Evolutionary conservation across 2,888 invertebrate genomes (phyloP).

Genomic region (Volucella inanis): DNA sequence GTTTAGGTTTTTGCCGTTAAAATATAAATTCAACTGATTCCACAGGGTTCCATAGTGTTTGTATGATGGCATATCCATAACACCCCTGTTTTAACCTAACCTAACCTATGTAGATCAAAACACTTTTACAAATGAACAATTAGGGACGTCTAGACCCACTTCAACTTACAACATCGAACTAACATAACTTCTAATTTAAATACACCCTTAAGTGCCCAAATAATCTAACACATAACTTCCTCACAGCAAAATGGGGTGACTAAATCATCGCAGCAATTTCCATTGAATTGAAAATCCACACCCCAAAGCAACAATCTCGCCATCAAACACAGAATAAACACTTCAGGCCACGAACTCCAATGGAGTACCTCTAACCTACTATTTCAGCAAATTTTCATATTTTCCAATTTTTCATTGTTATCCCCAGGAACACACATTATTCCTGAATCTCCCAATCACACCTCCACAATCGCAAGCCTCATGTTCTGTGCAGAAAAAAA

Average conservation of each 20-base stretch:
- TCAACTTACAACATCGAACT: no score
- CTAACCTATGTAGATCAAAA: no score
- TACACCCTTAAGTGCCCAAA: background rate
- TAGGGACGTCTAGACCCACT: no score
- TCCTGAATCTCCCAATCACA: slow-evolving; percentile 2
- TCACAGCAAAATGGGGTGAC: slow-evolving; percentile 12
- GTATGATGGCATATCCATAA: no score
- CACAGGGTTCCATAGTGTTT: no score
- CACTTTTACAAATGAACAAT: no score
- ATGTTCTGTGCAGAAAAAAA: background rate
- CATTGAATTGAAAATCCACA: background rate
- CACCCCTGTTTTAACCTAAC: no score
- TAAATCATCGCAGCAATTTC: slow-evolving; percentile 29
- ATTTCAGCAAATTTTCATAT: slow-evolving; percentile 50
- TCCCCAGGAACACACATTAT: background rate
- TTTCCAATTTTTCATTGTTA: slow-evolving; percentile 44
- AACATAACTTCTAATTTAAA: no score
- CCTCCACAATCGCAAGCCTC: background rate
- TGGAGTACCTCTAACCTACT: slow-evolving; percentile 1
- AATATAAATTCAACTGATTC: no score
- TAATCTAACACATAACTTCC: background rate
- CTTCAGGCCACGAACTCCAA: background rate
- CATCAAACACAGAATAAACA: slow-evolving; percentile 36
- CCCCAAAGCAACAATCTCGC: slow-evolving; percentile 29
- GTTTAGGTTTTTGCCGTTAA: no score